A percentile compares a stretch with the other conserved stretches of the same genome.
Evolutionary conservation across 2,797 vertebrate species (phyloP).

Genomic region (Botia kubotai): DNA sequence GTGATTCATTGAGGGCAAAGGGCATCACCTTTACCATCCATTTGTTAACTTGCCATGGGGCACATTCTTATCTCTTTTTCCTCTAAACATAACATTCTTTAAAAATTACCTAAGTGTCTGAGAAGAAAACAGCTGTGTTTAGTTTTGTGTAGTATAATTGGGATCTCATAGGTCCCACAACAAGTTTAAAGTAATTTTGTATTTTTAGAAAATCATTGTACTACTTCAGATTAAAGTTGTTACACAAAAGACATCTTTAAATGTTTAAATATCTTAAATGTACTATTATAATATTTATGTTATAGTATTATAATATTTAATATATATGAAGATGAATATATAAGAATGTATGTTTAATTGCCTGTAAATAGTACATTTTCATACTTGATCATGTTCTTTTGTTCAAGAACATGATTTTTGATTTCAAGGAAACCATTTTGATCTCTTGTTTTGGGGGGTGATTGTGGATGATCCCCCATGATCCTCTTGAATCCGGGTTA

Average conservation of each 20-base stretch:
- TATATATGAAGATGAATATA: too few relatives aligned
- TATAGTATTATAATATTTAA: too few relatives aligned
- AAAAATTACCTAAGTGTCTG: conserved; percentile 1
- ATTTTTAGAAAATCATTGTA: not conserved
- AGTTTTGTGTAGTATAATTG: not conserved
- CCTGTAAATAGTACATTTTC: too few relatives aligned
- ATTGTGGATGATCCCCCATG: conserved; percentile 17
- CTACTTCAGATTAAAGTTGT: too few relatives aligned
- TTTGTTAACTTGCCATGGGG: conserved; percentile 10
- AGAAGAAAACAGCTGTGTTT: not conserved
- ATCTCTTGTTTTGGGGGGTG: conserved; percentile 26
- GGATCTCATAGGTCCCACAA: not conserved
- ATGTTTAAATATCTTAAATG: too few relatives aligned
- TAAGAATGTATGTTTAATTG: too few relatives aligned
- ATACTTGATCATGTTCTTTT: not conserved
- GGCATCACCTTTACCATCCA: conserved; percentile 13
- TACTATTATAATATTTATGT: too few relatives aligned
- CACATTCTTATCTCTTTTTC: not conserved
- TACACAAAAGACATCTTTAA: not conserved
- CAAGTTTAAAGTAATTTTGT: not conserved
- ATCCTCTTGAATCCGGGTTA: conserved; percentile 52
- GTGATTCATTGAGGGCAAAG: conserved; percentile 60
- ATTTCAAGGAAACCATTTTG: conserved; percentile 26
- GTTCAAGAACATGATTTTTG: not conserved
- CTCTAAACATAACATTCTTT: conserved; percentile 33